Evolutionary conservation across 2,113 vertebrate genomes (phyloP), one percentile per base, ranked within the genome.

Genomic region (Sapayoa aenigma): DNA sequence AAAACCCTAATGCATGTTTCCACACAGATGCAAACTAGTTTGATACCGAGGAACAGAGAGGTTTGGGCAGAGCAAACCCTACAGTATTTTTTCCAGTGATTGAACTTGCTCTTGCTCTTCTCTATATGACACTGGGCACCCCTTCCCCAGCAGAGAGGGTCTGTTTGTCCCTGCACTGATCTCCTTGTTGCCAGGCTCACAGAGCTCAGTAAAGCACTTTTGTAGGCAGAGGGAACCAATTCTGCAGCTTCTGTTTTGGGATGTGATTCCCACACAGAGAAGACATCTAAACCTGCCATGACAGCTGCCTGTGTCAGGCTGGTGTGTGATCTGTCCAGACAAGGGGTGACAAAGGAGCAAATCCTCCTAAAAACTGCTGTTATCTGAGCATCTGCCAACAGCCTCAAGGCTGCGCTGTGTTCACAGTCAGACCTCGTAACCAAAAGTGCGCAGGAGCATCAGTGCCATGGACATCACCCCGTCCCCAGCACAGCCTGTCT

Each of bases 321-420:
- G 52, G 31, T 33, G 12, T 28, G 25, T 25, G 30, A 55, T 39
- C 53, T 47, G 25, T 19, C 39, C 84, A 49, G 30, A 42, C 13
- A 68, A 52, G 19, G 30, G 58, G 31, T 68, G 31, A 12, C 14
- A 37, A 74, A 90, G 46, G n/a, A 74, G 46, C 55, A 92, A 90
- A 35, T 9, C 37, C 10, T 56, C 41, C 41, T 25, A 33, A 87
- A 91, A 87, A 28, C 35, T 50, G 44, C 53, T 55, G 11, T 44
- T 42, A 21, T 6, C 42, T 68, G 59, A 77, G 53, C 53, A 42
- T 8, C 67, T 46, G 31, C 72, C 16, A 42, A 7, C 20, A 80
- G 44, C 44, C 31, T 33, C 27, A 11, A 42, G 19, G 30, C 62
- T 65, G 53, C 6, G 7, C 28, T 0, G 0, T 2, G 59, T 41